Evolutionary conservation across 2,113 vertebrate genomes (phyloP), one percentile per base, ranked within the genome.

Genomic region (Spea multiplicata): DNA sequence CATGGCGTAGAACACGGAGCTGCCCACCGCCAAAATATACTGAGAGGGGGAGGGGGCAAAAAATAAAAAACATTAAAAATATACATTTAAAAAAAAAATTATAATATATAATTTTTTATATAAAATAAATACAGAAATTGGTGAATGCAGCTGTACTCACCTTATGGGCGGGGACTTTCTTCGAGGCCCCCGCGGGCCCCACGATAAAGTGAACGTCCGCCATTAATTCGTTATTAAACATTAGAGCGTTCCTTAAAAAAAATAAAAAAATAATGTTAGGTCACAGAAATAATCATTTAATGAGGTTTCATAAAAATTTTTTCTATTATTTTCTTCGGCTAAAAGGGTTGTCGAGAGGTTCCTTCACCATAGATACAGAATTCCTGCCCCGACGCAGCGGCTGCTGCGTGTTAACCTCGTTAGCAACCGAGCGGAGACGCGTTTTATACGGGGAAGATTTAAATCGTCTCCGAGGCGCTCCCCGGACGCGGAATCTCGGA

Each of bases 221-320:
- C 97, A 99, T 99, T 85, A 97, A 95, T 88, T 99, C 97, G 85
- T 96, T 99, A 91, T 99, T 98, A 86, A 97, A 99, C 96, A 99
- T 99, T 83, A 96, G 88, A 70, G 97, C 96, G 84, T 99, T 99
- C 91, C 97, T 99, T 87, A 68, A 85, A 52, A 80, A 64, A 75
- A 80, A 53, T 44, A 65, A 77, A 75, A 52, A 12, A 72, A 59
- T 5, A 59, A 59, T 59, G 4, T 57, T 57, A 57, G 55, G 14
- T 4, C 1, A 57, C 55, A 13, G 55, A 57, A 5, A 57, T 13
- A 1, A 57, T 12, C 50, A 52, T n/a, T n/a, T n/a, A n/a, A 30
- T 30, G 30, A 30, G 30, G 30, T 30, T 30, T 30, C 30, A 30
- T 30, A 30, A 30, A 30, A 30, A 1, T 30, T 30, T 30, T 30